Percentiles rank a stretch among this genome's conserved stretches.
Evolutionary conservation across 2,888 invertebrate species (phyloP).

Genomic region (Gymnosoma rotundatum): DNA sequence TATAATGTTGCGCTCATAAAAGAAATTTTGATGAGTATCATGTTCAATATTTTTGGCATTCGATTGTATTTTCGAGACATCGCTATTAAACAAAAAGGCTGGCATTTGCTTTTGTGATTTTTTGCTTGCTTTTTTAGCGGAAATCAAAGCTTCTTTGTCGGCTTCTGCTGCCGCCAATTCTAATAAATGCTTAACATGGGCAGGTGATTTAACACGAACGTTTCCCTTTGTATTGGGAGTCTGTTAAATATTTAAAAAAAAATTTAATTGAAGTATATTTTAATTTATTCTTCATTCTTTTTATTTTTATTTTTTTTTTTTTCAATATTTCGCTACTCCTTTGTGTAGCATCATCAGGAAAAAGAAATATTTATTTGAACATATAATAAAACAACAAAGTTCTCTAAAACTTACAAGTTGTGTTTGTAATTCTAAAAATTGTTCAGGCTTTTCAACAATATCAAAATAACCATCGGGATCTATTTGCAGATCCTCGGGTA

Average conservation of each 20-base stretch:
- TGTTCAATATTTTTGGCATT: constrained; percentile 78
- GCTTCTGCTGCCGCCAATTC: constrained; percentile 66
- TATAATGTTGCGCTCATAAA: constrained; percentile 76
- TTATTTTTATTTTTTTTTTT: too few species aligned
- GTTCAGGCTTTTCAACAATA: constrained; percentile 72
- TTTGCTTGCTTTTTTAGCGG: constrained; percentile 68
- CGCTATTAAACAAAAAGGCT: constrained; percentile 74
- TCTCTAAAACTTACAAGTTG: constrained; percentile 67
- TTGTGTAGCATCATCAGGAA: too few species aligned
- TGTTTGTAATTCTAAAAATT: constrained; percentile 70
- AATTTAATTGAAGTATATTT: too few species aligned
- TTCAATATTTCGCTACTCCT: too few species aligned
- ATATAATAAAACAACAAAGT: too few species aligned
- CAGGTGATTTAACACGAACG: constrained; percentile 67
- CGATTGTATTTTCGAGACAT: constrained; percentile 78
- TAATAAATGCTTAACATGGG: constrained; percentile 68
- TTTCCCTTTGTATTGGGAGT: constrained; percentile 71
- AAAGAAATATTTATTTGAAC: too few species aligned
- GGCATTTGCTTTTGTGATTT: constrained; percentile 72
- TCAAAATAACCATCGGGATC: constrained; percentile 74
- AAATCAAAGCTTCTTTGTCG: constrained; percentile 55
- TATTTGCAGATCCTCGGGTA: constrained; percentile 69
- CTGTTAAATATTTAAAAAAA: constrained; percentile 50
- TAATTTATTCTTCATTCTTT: too few species aligned
- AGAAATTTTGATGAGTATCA: constrained; percentile 76